Conservation (phyloP, 2,113 vertebrate genomes). For the Myiagra hebetior region DNA sequence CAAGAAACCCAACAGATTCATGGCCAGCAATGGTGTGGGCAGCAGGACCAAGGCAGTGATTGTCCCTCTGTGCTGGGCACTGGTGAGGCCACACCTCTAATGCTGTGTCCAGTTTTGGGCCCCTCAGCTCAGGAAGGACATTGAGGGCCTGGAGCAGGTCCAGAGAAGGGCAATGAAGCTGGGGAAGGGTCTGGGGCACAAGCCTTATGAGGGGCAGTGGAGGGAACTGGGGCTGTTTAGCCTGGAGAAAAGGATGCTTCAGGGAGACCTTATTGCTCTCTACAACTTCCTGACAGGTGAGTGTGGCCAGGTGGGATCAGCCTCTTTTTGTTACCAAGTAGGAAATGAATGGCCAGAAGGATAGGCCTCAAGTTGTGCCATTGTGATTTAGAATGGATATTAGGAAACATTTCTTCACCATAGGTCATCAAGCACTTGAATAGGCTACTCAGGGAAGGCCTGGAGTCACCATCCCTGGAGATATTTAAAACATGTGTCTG, state of each 20-base stretch:
- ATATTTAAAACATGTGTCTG: not conserved
- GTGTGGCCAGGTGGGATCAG: not conserved
- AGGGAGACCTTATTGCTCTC: not conserved
- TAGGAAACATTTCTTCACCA: not conserved
- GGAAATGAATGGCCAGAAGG: not conserved
- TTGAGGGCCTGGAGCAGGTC: not conserved
- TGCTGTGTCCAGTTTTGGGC: not conserved
- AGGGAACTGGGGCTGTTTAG: not conserved
- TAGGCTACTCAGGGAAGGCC: not conserved
- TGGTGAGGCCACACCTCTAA: not conserved
- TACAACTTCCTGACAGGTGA: not conserved
- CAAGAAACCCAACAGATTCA: not conserved
- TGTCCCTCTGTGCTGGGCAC: not conserved
- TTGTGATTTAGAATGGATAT: not conserved
- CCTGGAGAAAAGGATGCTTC: not conserved
- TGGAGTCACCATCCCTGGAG: not conserved
- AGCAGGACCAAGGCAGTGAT: not conserved
- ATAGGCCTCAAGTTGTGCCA: not conserved
- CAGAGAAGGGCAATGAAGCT: not conserved
- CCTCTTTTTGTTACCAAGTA: not conserved
- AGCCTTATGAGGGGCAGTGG: not conserved
- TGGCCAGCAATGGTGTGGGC: not conserved
- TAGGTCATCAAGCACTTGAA: not conserved
- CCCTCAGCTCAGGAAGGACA: not conserved
- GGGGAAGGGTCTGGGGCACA: not conserved